Percentiles rank a stretch among this genome's conserved stretches.
phyloP scores from a whole-genome alignment of 2,113 vertebrate species.

The Catagonus wagneri region DNA sequence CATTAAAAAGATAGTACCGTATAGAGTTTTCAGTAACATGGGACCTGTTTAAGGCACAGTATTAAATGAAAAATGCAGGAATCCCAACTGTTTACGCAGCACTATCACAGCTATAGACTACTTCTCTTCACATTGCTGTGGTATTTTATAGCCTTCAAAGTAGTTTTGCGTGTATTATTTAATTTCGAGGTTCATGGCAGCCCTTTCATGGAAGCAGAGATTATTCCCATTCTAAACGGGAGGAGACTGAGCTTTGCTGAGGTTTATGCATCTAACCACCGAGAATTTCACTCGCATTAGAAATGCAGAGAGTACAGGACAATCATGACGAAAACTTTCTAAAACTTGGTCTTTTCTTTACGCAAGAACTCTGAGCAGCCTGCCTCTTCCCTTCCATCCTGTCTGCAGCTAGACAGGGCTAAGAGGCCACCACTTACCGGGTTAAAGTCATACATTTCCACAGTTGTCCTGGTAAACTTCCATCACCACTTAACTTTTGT shows the following conservation, averaged over 20 bases:
- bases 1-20: background rate
- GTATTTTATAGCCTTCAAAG: background rate
- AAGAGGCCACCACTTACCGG: background rate
- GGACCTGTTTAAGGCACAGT: background rate
- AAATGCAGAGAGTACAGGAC: background rate
- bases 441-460: constrained; percentile 57
- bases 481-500: background rate
- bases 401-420: background rate
- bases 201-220: background rate
- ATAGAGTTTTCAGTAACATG: background rate
- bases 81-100: background rate
- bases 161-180: background rate
- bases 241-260: constrained; percentile 26
- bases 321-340: background rate
- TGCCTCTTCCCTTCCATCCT: constrained; percentile 4
- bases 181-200: constrained; percentile 17
- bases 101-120: background rate
- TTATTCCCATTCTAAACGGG: constrained; percentile 21
- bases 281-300: background rate
- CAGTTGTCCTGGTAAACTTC: background rate
- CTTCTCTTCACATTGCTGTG: background rate
- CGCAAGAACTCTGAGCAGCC: background rate
- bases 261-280: background rate
- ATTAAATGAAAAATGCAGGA: background rate
- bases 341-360: background rate